Evolutionary conservation across 2,888 invertebrate genomes (phyloP).

Genomic region (Biston betularia): DNA sequence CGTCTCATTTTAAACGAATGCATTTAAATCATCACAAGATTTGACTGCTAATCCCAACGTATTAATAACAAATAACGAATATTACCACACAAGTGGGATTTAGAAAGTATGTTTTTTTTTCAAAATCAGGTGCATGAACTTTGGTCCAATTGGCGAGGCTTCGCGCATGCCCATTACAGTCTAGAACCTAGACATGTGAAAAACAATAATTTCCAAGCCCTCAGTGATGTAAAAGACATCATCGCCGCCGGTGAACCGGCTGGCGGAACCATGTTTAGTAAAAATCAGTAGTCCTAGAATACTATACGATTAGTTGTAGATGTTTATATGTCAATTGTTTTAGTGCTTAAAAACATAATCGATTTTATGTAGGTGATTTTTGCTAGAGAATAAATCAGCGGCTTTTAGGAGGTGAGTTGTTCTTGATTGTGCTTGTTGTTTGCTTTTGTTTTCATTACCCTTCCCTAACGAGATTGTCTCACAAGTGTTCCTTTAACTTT

Average conservation of each 20-base stretch:
- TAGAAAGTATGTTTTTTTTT: constrained; percentile 7
- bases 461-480: constrained; percentile 28
- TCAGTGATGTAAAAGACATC: constrained; percentile 73
- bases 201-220: constrained; percentile 66
- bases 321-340: constrained; percentile 75
- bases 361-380: constrained; percentile 28
- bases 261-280: constrained; percentile 63
- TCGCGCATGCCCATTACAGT: constrained; percentile 72
- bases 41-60: not conserved
- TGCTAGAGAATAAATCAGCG: constrained; percentile 21
- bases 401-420: constrained; percentile 27
- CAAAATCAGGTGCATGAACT: constrained; percentile 58
- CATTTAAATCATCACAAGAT: not conserved
- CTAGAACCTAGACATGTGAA: constrained; percentile 46
- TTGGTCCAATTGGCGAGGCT: constrained; percentile 72
- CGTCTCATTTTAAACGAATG: not conserved
- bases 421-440: constrained; percentile 24
- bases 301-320: constrained; percentile 60
- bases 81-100: too few relatives aligned
- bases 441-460: constrained; percentile 27
- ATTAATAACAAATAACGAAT: too few relatives aligned
- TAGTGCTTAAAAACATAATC: constrained; percentile 57
- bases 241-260: constrained; percentile 73
- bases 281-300: constrained; percentile 50
- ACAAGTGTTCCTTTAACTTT: not conserved